Evolutionary conservation across 2,888 invertebrate genomes (phyloP), one percentile per base, ranked within the genome.

Genomic region (Agonopterix alstromeriana): DNA sequence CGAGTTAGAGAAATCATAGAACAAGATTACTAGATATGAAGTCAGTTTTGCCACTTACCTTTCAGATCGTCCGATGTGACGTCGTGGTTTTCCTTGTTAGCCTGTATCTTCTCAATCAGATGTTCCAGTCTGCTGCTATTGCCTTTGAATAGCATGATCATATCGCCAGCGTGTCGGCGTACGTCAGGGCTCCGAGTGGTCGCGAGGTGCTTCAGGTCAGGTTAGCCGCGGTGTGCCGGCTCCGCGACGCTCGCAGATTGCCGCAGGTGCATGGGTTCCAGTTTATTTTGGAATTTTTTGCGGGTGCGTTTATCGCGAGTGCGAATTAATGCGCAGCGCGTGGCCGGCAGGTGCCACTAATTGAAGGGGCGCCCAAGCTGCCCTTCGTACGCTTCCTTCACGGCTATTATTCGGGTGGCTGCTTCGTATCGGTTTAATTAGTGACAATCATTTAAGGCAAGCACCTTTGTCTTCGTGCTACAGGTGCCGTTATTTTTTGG

Each of bases 71-170:
- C 90, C 3, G 89, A 67, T 9, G 76, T 82, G 48, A 87, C 87
- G 69, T 90, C 89, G 83, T 90, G 91, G 61, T 92, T 92, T 75
- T 95, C 95, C 86, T 95, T 95, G 67, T 93, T 94, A 4, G 94
- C 94, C 77, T 95, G 95, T 63, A 96, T 95, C 86, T 95, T 95
- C 80, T 95, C 95, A 61, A 96, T 96, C 64, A 96, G 91, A 73
- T 94, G 92, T 81, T 95, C 95, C 75, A 96, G 87, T 66, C 94
- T 90, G 74, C 94, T 94, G 88, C 95, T 95, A 81, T 95, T 95
- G 56, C 95, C 95, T 77, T 95, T 95, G 90, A 95, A 95, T 79
- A 95, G 90, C 95, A 95, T 95, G 82, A 89, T 89, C 89, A 89
- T 89, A 70, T 58, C 47, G 50, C 46, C 52, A 45, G 54, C 48